Conservation (phyloP, 2,888 invertebrate species). For the Acronicta leporina region DNA sequence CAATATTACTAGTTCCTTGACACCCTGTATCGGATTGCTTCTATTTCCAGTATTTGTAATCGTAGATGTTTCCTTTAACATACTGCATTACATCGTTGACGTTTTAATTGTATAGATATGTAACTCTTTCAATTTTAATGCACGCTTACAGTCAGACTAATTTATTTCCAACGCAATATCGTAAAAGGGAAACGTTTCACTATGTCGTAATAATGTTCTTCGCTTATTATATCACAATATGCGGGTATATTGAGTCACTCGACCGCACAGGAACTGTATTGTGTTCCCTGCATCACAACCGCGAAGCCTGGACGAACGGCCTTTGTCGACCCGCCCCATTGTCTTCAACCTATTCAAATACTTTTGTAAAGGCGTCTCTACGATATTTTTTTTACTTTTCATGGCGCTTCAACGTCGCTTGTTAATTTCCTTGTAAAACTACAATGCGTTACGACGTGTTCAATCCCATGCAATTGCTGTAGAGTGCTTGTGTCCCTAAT, state of each 20-base stretch:
- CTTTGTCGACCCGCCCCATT: slow-evolving; percentile 80
- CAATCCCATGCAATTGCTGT: slow-evolving; percentile 64
- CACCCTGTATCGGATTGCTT: slow-evolving; percentile 62
- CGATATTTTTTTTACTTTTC: slow-evolving; percentile 66
- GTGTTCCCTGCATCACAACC: slow-evolving; percentile 75
- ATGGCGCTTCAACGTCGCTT: slow-evolving; percentile 62
- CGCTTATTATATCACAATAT: slow-evolving; percentile 65
- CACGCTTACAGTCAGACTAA: slow-evolving; percentile 17
- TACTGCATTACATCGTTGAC: slow-evolving; percentile 25
- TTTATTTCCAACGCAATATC: slow-evolving; percentile 40
- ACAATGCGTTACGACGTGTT: slow-evolving; percentile 59
- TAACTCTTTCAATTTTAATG: slow-evolving; percentile 39
- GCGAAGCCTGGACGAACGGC: slow-evolving; percentile 74
- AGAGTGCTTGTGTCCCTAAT: slow-evolving; percentile 69
- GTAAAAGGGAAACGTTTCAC: slow-evolving; percentile 48
- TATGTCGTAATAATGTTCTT: slow-evolving; percentile 53
- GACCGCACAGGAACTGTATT: slow-evolving; percentile 82
- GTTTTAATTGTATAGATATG: slow-evolving; percentile 45
- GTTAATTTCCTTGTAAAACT: slow-evolving; percentile 61
- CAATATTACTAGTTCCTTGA: slow-evolving; percentile 65
- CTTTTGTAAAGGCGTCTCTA: slow-evolving; percentile 71
- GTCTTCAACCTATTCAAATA: slow-evolving; percentile 79
- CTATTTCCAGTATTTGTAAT: slow-evolving; percentile 62
- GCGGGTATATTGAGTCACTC: slow-evolving; percentile 78
- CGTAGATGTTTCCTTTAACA: slow-evolving; percentile 54